Evolutionary conservation across 2,797 vertebrate species (phyloP).

Genomic region (Carcharodon carcharias): DNA sequence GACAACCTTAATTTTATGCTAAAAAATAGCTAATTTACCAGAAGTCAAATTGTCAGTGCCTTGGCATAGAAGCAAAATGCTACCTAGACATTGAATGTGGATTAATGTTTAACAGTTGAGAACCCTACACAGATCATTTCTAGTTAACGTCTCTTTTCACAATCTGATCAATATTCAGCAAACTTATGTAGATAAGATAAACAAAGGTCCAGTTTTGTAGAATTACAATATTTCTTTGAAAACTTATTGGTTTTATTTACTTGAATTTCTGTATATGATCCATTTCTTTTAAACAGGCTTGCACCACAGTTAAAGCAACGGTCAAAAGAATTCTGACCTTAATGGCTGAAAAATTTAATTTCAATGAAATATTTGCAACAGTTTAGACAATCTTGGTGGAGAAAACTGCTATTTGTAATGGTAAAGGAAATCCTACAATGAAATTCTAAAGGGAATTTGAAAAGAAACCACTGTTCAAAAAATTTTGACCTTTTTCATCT

Average conservation of each 20-base stretch:
- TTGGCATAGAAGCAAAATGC: not conserved
- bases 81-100: not conserved
- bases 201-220: not conserved
- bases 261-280: not conserved
- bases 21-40: not conserved
- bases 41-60: not conserved
- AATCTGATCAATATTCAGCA: not conserved
- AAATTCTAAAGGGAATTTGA: not conserved
- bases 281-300: not conserved
- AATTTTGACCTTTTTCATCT: not conserved
- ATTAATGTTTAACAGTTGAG: slow-evolving; percentile 31
- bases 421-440: not conserved
- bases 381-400: not conserved
- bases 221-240: not conserved
- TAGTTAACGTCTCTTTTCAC: not conserved
- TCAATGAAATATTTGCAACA: not conserved
- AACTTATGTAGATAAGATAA: not conserved
- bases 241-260: not conserved
- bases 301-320: not conserved
- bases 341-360: not conserved
- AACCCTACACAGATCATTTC: not conserved
- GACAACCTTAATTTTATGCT: not conserved
- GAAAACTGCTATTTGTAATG: not conserved
- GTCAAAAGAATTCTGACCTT: not conserved
- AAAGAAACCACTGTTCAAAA: not conserved